Evolutionary conservation across 37 sponge, comb jelly and placozoan genomes (phyloP), one percentile per base, ranked within the genome.

Genomic region (Aplysina aerophoba): DNA sequence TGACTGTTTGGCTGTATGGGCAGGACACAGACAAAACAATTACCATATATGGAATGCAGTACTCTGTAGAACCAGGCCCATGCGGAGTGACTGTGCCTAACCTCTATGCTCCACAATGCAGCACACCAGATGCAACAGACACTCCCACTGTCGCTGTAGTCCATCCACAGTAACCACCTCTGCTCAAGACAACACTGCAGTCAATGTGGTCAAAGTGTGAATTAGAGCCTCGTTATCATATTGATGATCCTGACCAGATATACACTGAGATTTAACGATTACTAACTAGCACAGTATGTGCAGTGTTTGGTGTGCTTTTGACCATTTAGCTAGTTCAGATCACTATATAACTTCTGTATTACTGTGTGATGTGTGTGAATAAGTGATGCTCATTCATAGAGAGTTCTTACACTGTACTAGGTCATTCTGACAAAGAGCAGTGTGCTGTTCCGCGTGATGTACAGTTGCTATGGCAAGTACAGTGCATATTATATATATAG

Each of bases 61-160:
- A 69, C 34, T 17, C 28, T 34, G 71, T 69, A 12, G 71, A 69
- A 6, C 35, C 71, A 69, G 71, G 71, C 13, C 71, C 71, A 30
- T 69, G 71, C 6, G 71, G 71, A 34, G 71, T 69, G 19, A 69
- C 71, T 28, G 71, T 69, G 33, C 71, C 71, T 30, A 6, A 69
- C 28, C 28, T 35, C 28, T 34, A 69, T 69, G 27, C 71, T 27
- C 71, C 71, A 69, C 6, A 2, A 34, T 69, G 71, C 34, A 62
- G 27, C 63, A 62, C 12, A 62, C 63, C 50, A n/a, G n/a, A n/a
- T n/a, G n/a, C n/a, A 11, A 35, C 71, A 62, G 63, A 1, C 34
- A 35, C 71, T 12, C 71, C 13, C 12, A 11, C 33, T 27, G 2
- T 17, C 2, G 34, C 35, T 28, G 71, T 35, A 12, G 1, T 1